These are phyloP conservation scores for Eristalis tenax DNA, from an alignment of 2,888 invertebrate species.

Conservation along the genomic window DNA sequence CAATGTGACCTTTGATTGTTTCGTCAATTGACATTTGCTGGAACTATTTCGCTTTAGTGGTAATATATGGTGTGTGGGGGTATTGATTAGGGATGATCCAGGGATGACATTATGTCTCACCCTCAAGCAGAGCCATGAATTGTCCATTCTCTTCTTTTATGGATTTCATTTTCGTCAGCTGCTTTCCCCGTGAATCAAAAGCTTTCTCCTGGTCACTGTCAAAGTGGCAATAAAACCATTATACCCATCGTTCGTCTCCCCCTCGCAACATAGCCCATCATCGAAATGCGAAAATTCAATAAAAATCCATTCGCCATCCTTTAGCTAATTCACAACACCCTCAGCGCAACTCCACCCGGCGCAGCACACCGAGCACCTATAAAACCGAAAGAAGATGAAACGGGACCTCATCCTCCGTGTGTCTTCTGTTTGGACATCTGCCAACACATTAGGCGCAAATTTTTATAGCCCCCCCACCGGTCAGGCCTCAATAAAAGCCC, in stretches of 20 bases:
- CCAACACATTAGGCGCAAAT: conserved; percentile 48
- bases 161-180: neutral
- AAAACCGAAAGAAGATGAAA: conserved; percentile 11
- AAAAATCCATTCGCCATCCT: conserved; percentile 46
- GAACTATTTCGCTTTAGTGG: conserved; percentile 6
- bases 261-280: neutral
- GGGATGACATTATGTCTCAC: neutral
- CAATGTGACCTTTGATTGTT: conserved; percentile 42
- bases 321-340: conserved; percentile 36
- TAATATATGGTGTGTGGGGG: neutral
- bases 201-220: neutral
- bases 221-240: neutral
- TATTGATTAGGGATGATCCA: neutral
- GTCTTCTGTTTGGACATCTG: conserved; percentile 57
- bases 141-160: neutral
- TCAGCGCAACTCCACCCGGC: conserved; percentile 11
- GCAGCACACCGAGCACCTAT: conserved; percentile 12
- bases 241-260: neutral
- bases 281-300: neutral
- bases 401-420: neutral
- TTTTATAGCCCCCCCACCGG: conserved; percentile 48
- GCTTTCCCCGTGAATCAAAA: neutral
- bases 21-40: conserved; percentile 14
- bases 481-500: conserved; percentile 41
- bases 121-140: no score